These are phyloP conservation scores for Paedocypris sp. DNA, from an alignment of 2,113 vertebrate genomes.

Conservation along the genomic window DNA sequence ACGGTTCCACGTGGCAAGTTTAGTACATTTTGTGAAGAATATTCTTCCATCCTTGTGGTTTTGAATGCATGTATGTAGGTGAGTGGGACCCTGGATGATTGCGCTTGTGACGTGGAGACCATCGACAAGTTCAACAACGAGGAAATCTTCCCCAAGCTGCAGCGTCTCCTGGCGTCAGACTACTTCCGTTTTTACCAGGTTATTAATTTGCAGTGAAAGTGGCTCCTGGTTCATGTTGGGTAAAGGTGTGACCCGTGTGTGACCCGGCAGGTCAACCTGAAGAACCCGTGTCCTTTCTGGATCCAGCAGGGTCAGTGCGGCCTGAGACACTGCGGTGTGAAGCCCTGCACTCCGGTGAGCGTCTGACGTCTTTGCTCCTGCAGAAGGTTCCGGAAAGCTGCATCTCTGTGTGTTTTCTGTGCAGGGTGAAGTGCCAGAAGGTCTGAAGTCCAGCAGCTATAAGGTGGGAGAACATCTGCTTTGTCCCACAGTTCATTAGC, in stretches of 20 bases:
- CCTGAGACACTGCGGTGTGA: slow-evolving; percentile 74
- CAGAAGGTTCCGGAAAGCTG: too few species aligned
- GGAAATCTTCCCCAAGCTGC: slow-evolving; percentile 74
- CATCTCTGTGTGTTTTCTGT: neutral
- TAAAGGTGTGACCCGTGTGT: too few species aligned
- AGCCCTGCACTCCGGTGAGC: slow-evolving; percentile 78
- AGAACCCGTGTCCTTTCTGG: slow-evolving; percentile 89
- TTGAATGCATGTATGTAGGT: slow-evolving; percentile 52
- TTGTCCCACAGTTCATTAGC: too few species aligned
- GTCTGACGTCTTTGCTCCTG: neutral
- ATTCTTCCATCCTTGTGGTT: too few species aligned
- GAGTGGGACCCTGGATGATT: slow-evolving; percentile 82
- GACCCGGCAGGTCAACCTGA: slow-evolving; percentile 77
- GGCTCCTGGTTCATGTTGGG: too few species aligned
- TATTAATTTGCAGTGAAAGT: neutral
- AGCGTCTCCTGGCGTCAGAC: slow-evolving; percentile 73
- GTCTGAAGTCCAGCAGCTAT: slow-evolving; percentile 63
- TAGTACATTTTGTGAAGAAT: too few species aligned
- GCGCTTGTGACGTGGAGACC: slow-evolving; percentile 85
- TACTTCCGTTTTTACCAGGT: slow-evolving; percentile 96
- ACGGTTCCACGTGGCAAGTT: too few species aligned
- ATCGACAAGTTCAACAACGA: slow-evolving; percentile 84
- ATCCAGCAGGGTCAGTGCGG: slow-evolving; percentile 71
- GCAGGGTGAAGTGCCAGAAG: slow-evolving; percentile 77
- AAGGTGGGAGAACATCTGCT: slow-evolving; percentile 69